These are phyloP conservation scores for Leptinotarsa juncta DNA, from an alignment of 2,888 invertebrate genomes.

Conservation along the genomic window DNA sequence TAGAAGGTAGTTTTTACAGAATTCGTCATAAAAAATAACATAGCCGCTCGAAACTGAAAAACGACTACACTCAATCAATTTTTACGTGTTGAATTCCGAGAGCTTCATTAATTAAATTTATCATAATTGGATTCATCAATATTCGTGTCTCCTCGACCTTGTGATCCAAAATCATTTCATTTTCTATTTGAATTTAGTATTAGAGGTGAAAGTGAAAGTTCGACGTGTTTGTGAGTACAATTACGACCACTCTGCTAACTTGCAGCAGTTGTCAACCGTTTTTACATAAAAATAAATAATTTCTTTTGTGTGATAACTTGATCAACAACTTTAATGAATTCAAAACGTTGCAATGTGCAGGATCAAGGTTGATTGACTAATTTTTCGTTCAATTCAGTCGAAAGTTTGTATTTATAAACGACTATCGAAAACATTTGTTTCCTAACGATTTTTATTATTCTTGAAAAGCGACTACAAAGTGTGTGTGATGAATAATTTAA, in stretches of 20 bases:
- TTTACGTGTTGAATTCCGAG: not conserved
- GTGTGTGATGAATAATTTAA: too few species aligned
- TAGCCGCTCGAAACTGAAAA: too few species aligned
- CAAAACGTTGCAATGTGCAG: not conserved
- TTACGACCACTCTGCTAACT: not conserved
- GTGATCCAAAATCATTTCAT: slow-evolving; percentile 1
- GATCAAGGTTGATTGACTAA: not conserved
- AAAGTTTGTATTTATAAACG: not conserved
- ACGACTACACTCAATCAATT: not conserved
- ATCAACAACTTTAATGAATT: not conserved
- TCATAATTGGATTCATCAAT: not conserved
- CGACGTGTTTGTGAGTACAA: slow-evolving; percentile 8
- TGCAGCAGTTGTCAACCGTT: not conserved
- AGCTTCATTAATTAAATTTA: not conserved
- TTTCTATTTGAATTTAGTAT: slow-evolving; percentile 14
- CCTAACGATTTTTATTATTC: too few species aligned
- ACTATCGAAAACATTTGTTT: too few species aligned
- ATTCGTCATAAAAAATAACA: too few species aligned
- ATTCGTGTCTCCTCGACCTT: slow-evolving; percentile 10
- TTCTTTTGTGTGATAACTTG: slow-evolving; percentile 5
- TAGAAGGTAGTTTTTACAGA: too few species aligned
- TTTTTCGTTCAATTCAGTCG: not conserved
- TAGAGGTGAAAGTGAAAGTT: slow-evolving; percentile 20
- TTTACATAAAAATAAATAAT: slow-evolving; percentile 12
- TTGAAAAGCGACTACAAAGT: too few species aligned